Evolutionary conservation across 2,888 invertebrate genomes (phyloP), one percentile per base, ranked within the genome.

Genomic region (Nymphalis polychloros): DNA sequence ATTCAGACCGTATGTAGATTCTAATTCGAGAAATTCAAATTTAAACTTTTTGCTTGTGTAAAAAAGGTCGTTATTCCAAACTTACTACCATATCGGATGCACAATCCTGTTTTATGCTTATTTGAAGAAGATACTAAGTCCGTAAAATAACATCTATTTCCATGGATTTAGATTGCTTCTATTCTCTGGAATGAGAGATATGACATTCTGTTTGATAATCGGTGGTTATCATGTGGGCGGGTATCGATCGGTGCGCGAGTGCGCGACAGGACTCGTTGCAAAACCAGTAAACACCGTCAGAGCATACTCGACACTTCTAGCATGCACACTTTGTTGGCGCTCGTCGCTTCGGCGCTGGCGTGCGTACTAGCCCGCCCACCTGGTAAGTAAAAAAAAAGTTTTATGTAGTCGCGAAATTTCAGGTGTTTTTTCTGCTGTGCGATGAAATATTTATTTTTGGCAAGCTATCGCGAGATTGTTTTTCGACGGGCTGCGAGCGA

Each of bases 211-310:
- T 63, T 17, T 13, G 57, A 48, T 63, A 70, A 67, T 67, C 72
- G 70, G 73, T 74, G 76, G 77, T 80, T 82, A 84, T 79, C 76
- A 88, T 89, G 89, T 91, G 89, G 90, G 90, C 85, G 90, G 83
- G 81, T 90, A 91, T 91, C 90, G 90, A 91, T 91, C 89, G 87
- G 80, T 85, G 89, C 89, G 81, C 81, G 76, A 75, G 79, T 83
- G 81, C 86, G 88, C 88, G 86, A 83, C 79, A 71, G 78, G 77
- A 75, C 72, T 71, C 67, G 72, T 64, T 71, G 64, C 72, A 71
- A 72, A 70, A 63, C 67, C 72, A 80, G 85, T 87, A 85, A 85
- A 86, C 86, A 87, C 78, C 59, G 66, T 48, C 80, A 78, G 76
- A 73, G 76, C 72, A 78, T 77, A 55, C 66, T 69, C 70, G 71